Evolutionary conservation across 2,113 vertebrate genomes (phyloP).

Genomic region (Laticauda laticaudata): DNA sequence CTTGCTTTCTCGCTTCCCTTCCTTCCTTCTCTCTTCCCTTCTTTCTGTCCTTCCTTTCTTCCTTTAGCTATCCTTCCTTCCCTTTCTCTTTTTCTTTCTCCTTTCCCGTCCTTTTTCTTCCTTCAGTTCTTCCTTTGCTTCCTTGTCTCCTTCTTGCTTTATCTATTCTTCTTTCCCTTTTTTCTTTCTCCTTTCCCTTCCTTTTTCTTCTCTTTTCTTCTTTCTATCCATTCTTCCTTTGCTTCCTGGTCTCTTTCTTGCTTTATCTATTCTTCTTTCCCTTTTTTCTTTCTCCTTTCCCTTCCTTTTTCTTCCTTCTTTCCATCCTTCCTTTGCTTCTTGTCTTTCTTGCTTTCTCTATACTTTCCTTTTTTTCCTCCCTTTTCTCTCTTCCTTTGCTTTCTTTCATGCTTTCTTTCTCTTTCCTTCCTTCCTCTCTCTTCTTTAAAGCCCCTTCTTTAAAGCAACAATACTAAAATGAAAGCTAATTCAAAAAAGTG

Average conservation of each 20-base stretch:
- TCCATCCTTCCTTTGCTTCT: no score
- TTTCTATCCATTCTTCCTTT: no score
- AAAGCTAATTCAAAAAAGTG: conserved; percentile 23
- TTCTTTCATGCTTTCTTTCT: not conserved
- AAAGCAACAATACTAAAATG: conserved; percentile 29
- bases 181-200: no score
- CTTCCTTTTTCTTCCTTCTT: no score
- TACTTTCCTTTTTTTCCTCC: no score
- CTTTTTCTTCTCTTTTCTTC: no score
- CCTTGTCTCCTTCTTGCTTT: conserved; percentile 6
- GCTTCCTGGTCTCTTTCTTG: conserved; percentile 5
- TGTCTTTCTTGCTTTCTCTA: no score
- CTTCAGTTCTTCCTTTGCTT: conserved; percentile 54
- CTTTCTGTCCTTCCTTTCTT: conserved; percentile 53
- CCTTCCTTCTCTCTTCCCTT: not conserved
- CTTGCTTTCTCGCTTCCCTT: not conserved
- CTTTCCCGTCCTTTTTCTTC: not conserved
- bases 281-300: no score
- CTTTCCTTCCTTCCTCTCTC: not conserved
- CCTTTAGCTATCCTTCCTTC: not conserved
- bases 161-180: not conserved
- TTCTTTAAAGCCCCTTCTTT: not conserved
- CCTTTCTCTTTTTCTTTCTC: no score
- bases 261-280: not conserved
- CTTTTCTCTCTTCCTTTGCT: not conserved